phyloP scores from a whole-genome alignment of 2,113 vertebrate species.

The Rana temporaria region DNA sequence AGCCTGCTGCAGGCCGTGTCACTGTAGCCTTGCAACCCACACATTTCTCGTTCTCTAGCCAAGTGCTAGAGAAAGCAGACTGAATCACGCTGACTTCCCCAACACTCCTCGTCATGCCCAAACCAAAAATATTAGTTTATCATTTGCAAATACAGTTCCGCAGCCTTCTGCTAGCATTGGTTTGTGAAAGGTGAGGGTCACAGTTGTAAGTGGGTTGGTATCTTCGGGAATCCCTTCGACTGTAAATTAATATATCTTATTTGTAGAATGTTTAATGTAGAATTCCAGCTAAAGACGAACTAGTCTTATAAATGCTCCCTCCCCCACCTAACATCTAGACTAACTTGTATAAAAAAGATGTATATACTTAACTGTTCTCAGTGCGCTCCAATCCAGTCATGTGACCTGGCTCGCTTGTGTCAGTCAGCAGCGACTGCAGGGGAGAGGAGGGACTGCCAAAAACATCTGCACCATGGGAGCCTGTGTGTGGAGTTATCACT shows the following conservation, averaged over 20 bases:
- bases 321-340: too few relatives aligned
- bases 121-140: conserved; percentile 52
- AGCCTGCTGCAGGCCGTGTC: conserved; percentile 47
- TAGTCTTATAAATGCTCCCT: too few relatives aligned
- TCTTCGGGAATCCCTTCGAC: not conserved
- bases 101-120: conserved; percentile 18
- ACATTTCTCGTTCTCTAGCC: conserved; percentile 30
- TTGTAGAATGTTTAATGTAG: not conserved
- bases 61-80: conserved; percentile 52
- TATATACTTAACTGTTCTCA: too few relatives aligned
- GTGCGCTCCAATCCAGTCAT: too few relatives aligned
- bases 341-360: too few relatives aligned
- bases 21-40: conserved; percentile 45
- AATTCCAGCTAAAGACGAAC: too few relatives aligned
- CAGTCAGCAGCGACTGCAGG: too few relatives aligned
- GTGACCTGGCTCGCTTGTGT: too few relatives aligned
- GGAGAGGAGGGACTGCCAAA: too few relatives aligned
- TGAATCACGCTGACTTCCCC: conserved; percentile 52
- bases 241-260: not conserved
- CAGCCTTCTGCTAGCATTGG: conserved; percentile 19
- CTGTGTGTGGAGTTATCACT: too few relatives aligned
- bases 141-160: conserved; percentile 47
- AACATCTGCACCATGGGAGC: too few relatives aligned
- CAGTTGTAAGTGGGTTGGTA: not conserved
- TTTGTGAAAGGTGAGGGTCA: not conserved